Evolutionary conservation across 2,113 vertebrate genomes (phyloP).

Genomic region (Columbina picui): DNA sequence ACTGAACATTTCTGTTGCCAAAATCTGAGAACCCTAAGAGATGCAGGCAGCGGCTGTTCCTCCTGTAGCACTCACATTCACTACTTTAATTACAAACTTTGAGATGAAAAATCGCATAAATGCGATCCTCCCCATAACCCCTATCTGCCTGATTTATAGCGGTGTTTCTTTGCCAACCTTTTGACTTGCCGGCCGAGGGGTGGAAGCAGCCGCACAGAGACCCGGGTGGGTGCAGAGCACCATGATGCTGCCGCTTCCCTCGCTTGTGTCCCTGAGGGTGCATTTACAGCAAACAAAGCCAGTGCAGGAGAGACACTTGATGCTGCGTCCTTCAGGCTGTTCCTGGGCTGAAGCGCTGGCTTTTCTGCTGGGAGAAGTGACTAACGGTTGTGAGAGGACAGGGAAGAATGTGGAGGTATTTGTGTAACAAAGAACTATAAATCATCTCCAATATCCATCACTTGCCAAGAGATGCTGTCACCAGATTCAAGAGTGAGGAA

Average conservation of each 20-base stretch:
- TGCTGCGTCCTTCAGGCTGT: background rate
- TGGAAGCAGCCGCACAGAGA: background rate
- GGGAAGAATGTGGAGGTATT: slow-evolving; percentile 68
- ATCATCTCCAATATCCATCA: slow-evolving; percentile 63
- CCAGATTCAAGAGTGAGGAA: slow-evolving; percentile 30
- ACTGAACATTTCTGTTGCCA: background rate
- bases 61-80: background rate
- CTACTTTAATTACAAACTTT: background rate
- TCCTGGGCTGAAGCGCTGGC: background rate
- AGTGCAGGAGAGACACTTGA: background rate
- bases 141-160: background rate
- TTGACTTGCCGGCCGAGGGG: background rate
- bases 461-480: slow-evolving; percentile 45
- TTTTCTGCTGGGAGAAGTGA: background rate
- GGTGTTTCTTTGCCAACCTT: background rate
- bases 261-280: background rate
- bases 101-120: slow-evolving; percentile 9
- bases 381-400: slow-evolving; percentile 32
- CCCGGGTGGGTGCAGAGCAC: background rate
- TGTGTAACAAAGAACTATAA: slow-evolving; percentile 77
- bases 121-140: background rate
- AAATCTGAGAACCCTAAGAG: background rate
- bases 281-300: background rate
- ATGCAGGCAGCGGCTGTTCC: background rate
- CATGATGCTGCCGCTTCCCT: background rate